These are phyloP conservation scores for Notarius quadriscutis DNA, from an alignment of 2,113 vertebrate species.

Conservation along the genomic window DNA sequence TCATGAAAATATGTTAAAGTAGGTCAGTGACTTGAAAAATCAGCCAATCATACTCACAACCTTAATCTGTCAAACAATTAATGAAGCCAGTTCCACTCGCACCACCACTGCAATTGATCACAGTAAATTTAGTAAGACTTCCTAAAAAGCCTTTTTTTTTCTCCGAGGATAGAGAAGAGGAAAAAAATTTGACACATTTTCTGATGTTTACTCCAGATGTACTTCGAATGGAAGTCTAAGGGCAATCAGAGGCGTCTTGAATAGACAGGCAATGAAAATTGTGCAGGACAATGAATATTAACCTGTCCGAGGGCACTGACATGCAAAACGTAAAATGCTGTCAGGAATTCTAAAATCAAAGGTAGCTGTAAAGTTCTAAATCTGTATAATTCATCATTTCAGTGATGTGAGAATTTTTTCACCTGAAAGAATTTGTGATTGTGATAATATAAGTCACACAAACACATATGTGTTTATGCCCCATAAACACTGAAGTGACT, in stretches of 20 bases:
- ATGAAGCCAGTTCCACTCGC: constrained; percentile 13
- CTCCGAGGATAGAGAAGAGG: not conserved
- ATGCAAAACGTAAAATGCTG: not conserved
- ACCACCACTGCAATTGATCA: not conserved
- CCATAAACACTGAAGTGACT: too few species aligned
- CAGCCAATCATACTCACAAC: constrained; percentile 14
- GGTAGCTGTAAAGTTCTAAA: not conserved
- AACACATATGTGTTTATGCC: not conserved
- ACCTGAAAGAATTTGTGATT: not conserved
- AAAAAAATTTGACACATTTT: constrained; percentile 9
- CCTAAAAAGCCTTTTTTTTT: constrained; percentile 1
- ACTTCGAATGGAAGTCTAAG: not conserved
- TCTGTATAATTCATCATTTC: not conserved
- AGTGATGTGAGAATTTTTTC: not conserved
- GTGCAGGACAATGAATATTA: not conserved
- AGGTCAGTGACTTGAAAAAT: constrained; percentile 3
- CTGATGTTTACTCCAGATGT: not conserved
- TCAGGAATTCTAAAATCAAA: not conserved
- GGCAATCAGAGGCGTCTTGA: not conserved
- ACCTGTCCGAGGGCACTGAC: not conserved
- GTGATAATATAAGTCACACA: not conserved
- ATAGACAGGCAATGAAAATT: not conserved
- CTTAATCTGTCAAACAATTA: constrained; percentile 30
- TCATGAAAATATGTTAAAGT: constrained; percentile 11
- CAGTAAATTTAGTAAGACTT: constrained; percentile 15